phyloP scores from a whole-genome alignment of 2,888 invertebrate genomes.

The Ferdinandea cuprea region DNA sequence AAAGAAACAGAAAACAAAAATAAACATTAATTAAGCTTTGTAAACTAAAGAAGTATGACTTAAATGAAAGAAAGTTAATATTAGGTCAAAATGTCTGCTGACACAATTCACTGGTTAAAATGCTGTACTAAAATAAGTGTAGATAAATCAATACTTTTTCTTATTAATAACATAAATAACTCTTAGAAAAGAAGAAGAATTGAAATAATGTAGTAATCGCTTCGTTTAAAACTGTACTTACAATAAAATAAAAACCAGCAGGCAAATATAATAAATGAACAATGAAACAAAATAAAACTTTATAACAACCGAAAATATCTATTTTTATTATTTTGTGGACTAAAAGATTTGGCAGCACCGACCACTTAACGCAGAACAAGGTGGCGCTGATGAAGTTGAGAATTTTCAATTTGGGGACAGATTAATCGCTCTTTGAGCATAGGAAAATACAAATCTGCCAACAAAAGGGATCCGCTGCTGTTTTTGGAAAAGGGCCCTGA shows the following conservation, averaged over 20 bases:
- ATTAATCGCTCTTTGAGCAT: too few relatives aligned
- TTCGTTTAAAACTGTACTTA: conserved; percentile 69
- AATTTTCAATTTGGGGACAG: too few relatives aligned
- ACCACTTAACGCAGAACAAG: background rate
- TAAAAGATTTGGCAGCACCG: too few relatives aligned
- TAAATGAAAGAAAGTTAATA: background rate
- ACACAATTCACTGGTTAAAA: background rate
- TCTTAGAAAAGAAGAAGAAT: conserved; percentile 21
- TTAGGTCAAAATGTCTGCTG: conserved; percentile 10
- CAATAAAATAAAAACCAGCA: conserved; percentile 39
- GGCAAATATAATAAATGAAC: conserved; percentile 38
- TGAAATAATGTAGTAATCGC: conserved; percentile 34
- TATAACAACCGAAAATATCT: conserved; percentile 20
- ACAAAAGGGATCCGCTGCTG: too few relatives aligned
- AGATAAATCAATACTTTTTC: conserved; percentile 18
- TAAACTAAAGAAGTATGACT: conserved; percentile 39
- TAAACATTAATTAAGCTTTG: conserved; percentile 35
- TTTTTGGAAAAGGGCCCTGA: too few relatives aligned
- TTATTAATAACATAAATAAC: conserved; percentile 45
- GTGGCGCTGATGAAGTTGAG: too few relatives aligned
- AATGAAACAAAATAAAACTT: conserved; percentile 24
- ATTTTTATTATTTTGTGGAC: background rate
- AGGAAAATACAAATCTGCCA: too few relatives aligned
- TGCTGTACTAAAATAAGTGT: conserved; percentile 48
- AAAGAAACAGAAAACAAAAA: conserved; percentile 19